Base-by-base conservation (phyloP, 2,888 invertebrate genomes). In the Ernsta delagoae region DNA sequence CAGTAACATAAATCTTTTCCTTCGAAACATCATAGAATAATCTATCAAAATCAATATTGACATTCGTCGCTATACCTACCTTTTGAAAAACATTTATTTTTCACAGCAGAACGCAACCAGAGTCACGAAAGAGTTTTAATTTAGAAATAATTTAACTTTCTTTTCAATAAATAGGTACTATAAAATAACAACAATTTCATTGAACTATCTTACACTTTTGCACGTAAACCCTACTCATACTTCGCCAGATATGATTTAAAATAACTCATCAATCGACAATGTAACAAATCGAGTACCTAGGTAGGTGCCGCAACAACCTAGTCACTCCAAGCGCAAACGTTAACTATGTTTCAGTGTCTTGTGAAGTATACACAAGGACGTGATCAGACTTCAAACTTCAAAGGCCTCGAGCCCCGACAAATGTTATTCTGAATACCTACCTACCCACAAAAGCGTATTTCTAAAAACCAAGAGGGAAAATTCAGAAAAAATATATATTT, bases 401-500 rank as follows among this genome's bases (percentile, higher is more conserved):
- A 66, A 66, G 66, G 50, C 39, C 48, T 39, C 31, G 5, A 34
- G 59, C 59, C 57, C 57, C 65, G 57, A 66, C 65, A 66, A 66
- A 66, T 66, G 65, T 59, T 60, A 59, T 65, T 50, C 60, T 67
- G 66, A 67, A 67, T 67, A 67, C 59, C 67, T 66, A 66, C 59
- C 66, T 61, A 73, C 72, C 73, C 73, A 75, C 75, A 75, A 77
- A 77, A 75, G 75, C 71, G 65, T 71, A 72, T 75, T 75, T 77
- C 77, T 75, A 75, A 78, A n/a, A 76, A 72, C 75, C 68, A 73
- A 72, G 72, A 72, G 70, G 70, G 73, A 73, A 74, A 75, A 75
- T 74, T 75, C 73, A 74, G 72, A 75, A 74, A 50, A 75, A 75
- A 77, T 69, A 76, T 74, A 76, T 76, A 77, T 78, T 77, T 76